Evolutionary conservation across 1,140 invertebrate species (phyloP).

Genomic region (Nylanderia fulva): DNA sequence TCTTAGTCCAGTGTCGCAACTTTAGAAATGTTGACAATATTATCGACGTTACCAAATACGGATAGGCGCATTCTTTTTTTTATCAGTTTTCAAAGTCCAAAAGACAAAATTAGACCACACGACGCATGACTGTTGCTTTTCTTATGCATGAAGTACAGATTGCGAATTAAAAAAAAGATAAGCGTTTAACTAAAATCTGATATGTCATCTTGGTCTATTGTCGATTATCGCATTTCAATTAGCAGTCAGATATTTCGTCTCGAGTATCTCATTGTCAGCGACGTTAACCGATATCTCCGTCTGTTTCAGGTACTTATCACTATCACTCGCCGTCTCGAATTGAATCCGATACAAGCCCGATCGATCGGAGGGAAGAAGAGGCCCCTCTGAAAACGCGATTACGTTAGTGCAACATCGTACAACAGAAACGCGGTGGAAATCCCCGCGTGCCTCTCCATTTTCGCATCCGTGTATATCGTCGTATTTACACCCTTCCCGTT

Average conservation of each 20-base stretch:
- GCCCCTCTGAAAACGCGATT: slow-evolving; percentile 20
- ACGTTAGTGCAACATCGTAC: slow-evolving; percentile 22
- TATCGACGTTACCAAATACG: not conserved
- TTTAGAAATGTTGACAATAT: not conserved
- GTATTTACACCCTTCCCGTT: not conserved
- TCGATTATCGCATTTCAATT: not conserved
- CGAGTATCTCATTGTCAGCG: not conserved
- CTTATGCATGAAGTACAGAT: no score
- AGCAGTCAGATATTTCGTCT: not conserved
- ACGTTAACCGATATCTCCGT: slow-evolving; percentile 23
- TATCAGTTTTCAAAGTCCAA: not conserved
- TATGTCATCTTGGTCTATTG: no score
- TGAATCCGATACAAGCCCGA: slow-evolving; percentile 24
- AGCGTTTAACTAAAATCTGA: no score
- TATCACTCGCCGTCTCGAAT: slow-evolving; percentile 37
- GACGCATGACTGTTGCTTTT: not conserved
- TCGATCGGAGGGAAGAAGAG: slow-evolving; percentile 12
- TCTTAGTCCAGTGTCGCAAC: not conserved
- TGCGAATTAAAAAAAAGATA: not conserved
- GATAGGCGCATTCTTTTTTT: not conserved
- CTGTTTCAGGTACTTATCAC: slow-evolving; percentile 61
- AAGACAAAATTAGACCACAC: not conserved
- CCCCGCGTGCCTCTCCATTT: slow-evolving; percentile 12
- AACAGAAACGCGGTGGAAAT: slow-evolving; percentile 58
- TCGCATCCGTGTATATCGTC: not conserved